These are phyloP conservation scores for Oncopeltus fasciatus DNA, from an alignment of 1,140 invertebrate genomes.

Conservation along the genomic window DNA sequence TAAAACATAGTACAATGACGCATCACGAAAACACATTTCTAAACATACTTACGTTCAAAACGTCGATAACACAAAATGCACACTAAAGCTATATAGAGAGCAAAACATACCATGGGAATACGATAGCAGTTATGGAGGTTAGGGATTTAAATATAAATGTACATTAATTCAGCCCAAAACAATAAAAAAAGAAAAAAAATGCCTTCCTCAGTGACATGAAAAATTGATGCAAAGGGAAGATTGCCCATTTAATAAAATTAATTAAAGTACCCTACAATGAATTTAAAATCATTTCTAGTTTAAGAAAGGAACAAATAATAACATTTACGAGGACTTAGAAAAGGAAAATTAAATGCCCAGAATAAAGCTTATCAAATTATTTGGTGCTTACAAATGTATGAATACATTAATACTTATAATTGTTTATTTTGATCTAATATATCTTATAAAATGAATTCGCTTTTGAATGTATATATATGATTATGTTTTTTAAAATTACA, in stretches of 20 bases:
- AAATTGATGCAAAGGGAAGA: not conserved
- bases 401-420: too few relatives aligned
- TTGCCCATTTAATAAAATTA: not conserved
- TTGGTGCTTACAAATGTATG: too few relatives aligned
- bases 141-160: constrained; percentile 1
- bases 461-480: too few relatives aligned
- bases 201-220: not conserved
- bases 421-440: too few relatives aligned
- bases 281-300: not conserved
- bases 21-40: constrained; percentile 15
- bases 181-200: constrained; percentile 5
- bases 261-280: not conserved
- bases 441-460: too few relatives aligned
- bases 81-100: constrained; percentile 17
- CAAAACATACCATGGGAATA: constrained; percentile 17
- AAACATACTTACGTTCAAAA: constrained; percentile 19
- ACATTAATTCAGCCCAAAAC: constrained; percentile 2
- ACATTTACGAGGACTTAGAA: not conserved
- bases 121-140: constrained; percentile 4
- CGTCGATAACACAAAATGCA: constrained; percentile 13
- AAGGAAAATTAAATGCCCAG: not conserved
- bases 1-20: constrained; percentile 14
- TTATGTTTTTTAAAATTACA: too few relatives aligned
- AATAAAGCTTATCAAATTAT: not conserved
- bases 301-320: not conserved